A percentile compares a stretch with the other conserved stretches of the same genome.
phyloP scores from a whole-genome alignment of 1,140 invertebrate genomes.

The Hylaeus anthracinus region DNA sequence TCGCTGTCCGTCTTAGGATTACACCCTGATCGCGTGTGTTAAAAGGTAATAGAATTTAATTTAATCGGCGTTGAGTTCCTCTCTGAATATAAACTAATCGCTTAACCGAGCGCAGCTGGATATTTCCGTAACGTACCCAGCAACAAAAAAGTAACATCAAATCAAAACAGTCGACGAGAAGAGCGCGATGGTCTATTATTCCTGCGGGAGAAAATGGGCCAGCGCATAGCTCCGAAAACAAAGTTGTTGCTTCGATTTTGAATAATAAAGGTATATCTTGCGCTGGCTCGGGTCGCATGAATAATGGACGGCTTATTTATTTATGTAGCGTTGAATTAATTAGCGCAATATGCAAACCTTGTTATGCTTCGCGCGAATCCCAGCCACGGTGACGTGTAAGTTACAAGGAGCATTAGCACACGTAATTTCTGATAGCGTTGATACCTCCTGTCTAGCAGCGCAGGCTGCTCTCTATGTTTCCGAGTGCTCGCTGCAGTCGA shows the following conservation, averaged over 20 bases:
- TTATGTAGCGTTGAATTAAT: slow-evolving; percentile 40
- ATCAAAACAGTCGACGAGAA: not conserved
- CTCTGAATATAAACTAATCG: too few species aligned
- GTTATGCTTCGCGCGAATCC: slow-evolving; percentile 7
- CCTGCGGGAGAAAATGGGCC: not conserved
- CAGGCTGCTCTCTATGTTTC: too few species aligned
- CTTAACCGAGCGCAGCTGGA: too few species aligned
- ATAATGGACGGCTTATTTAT: slow-evolving; percentile 38
- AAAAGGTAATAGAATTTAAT: too few species aligned
- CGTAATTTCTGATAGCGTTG: slow-evolving; percentile 1
- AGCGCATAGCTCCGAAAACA: not conserved
- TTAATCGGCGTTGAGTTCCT: too few species aligned
- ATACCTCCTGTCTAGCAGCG: too few species aligned
- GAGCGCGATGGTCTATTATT: not conserved
- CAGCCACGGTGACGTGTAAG: not conserved
- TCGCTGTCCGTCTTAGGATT: not conserved
- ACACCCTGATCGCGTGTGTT: too few species aligned
- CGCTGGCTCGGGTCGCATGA: not conserved
- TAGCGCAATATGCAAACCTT: slow-evolving; percentile 21
- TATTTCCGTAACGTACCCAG: too few species aligned
- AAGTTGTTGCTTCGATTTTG: slow-evolving; percentile 40
- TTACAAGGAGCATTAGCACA: slow-evolving; percentile 7
- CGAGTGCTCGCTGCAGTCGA: too few species aligned
- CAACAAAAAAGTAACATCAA: too few species aligned
- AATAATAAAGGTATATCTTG: slow-evolving; percentile 22